A percentile compares a stretch with the other conserved stretches of the same genome.
These are phyloP conservation scores for Megastigmus dorsalis DNA, from an alignment of 2,888 invertebrate genomes.

Conservation along the genomic window DNA sequence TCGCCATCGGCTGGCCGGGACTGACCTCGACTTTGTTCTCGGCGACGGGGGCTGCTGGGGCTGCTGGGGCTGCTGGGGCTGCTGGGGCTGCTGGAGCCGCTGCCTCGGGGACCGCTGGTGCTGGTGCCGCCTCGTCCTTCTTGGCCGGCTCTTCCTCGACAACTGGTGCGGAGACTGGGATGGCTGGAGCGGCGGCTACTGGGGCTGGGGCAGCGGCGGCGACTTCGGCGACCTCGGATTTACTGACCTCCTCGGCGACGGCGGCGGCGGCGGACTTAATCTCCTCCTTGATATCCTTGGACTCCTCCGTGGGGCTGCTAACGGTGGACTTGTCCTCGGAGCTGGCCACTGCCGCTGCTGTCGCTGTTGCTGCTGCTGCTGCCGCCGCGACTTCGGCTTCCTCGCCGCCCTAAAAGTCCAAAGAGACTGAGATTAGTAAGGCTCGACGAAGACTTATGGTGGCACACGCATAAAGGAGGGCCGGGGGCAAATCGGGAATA, in stretches of 20 bases:
- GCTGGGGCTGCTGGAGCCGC: constrained; percentile 56
- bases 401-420: constrained; percentile 68
- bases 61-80: constrained; percentile 68
- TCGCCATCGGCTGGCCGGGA: constrained; percentile 68
- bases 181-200: constrained; percentile 62
- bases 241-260: constrained; percentile 49
- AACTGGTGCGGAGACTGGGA: constrained; percentile 65
- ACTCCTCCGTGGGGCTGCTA: constrained; percentile 63
- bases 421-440: no score
- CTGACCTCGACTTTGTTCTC: constrained; percentile 73
- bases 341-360: constrained; percentile 38
- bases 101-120: constrained; percentile 64
- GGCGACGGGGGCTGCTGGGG: constrained; percentile 68
- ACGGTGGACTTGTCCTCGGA: constrained; percentile 48
- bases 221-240: constrained; percentile 58
- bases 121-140: constrained; percentile 61
- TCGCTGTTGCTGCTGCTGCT: constrained; percentile 44
- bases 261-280: no score
- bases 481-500: no score
- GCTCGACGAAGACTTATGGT: no score
- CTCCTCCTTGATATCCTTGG: constrained; percentile 53
- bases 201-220: constrained; percentile 65
- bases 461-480: no score
- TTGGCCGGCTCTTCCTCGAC: constrained; percentile 58
- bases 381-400: constrained; percentile 62